These are phyloP conservation scores for Shargacucullia verbasci DNA, from an alignment of 2,888 invertebrate species.

Conservation along the genomic window DNA sequence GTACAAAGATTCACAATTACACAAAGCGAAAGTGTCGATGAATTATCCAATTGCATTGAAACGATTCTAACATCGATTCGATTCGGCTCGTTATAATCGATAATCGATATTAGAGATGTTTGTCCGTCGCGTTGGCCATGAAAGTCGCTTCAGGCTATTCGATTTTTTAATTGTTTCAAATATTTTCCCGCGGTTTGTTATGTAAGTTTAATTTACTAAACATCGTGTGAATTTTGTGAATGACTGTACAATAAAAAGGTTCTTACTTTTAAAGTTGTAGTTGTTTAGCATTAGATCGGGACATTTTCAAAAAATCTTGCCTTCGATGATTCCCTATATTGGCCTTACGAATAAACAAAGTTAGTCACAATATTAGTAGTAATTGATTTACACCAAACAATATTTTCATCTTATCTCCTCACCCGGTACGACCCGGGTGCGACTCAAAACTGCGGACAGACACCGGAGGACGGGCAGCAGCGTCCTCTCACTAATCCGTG, in stretches of 20 bases:
- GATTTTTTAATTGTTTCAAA: conserved; percentile 28
- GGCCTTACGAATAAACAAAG: no score
- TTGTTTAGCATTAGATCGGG: no score
- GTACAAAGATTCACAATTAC: conserved; percentile 59
- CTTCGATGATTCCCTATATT: no score
- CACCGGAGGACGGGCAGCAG: no score
- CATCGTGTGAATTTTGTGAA: conserved; percentile 45
- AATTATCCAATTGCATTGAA: conserved; percentile 54
- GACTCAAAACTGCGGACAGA: no score
- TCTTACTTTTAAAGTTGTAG: no score
- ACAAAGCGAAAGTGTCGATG: conserved; percentile 68
- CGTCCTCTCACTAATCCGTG: no score
- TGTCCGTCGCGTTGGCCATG: conserved; percentile 57
- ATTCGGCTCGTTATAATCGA: conserved; percentile 66
- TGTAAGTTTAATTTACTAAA: conserved; percentile 39
- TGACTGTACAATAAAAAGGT: conserved; percentile 8
- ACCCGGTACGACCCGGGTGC: no score
- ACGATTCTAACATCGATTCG: conserved; percentile 70
- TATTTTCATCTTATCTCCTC: no score
- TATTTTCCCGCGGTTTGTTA: conserved; percentile 52
- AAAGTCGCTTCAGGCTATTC: conserved; percentile 55
- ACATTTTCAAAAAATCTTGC: no score
- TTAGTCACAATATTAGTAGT: no score
- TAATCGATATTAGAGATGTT: conserved; percentile 64
- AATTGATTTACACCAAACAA: no score